Conservation (phyloP, 2,888 invertebrate genomes). For the Tanaodytes sp. region DNA sequence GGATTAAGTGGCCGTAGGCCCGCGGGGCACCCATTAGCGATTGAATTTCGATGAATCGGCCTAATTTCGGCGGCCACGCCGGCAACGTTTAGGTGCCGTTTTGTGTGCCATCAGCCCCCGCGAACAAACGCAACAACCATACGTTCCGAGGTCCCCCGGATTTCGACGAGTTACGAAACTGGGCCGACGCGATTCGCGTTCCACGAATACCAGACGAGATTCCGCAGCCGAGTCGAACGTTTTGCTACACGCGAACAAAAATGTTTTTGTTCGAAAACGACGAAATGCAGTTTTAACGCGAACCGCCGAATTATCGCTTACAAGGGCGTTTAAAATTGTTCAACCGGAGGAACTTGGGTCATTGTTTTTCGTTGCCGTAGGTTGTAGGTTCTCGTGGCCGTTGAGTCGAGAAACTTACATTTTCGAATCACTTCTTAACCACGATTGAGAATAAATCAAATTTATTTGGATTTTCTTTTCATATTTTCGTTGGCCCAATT, state of each 20-base stretch:
- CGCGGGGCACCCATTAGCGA: slow-evolving; percentile 33
- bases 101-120: slow-evolving; percentile 52
- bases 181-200: slow-evolving; percentile 42
- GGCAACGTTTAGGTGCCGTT: slow-evolving; percentile 47
- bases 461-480: too few relatives aligned
- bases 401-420: too few relatives aligned
- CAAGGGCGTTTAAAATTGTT: slow-evolving; percentile 35
- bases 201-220: slow-evolving; percentile 55
- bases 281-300: slow-evolving; percentile 46
- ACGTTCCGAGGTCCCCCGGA: neutral
- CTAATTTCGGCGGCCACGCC: slow-evolving; percentile 57
- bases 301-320: slow-evolving; percentile 35
- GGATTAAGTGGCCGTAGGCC: slow-evolving; percentile 17
- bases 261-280: slow-evolving; percentile 18
- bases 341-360: neutral
- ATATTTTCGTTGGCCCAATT: too few relatives aligned
- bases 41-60: slow-evolving; percentile 61
- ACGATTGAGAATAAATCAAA: too few relatives aligned
- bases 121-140: slow-evolving; percentile 15
- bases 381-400: too few relatives aligned
- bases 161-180: slow-evolving; percentile 23
- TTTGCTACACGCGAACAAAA: slow-evolving; percentile 52
- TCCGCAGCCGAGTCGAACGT: slow-evolving; percentile 36
- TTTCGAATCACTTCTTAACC: too few relatives aligned
- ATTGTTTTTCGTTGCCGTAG: neutral